These are phyloP conservation scores for Poeciliopsis paucimaculata DNA, from an alignment of 2,797 vertebrate species.

Conservation along the genomic window DNA sequence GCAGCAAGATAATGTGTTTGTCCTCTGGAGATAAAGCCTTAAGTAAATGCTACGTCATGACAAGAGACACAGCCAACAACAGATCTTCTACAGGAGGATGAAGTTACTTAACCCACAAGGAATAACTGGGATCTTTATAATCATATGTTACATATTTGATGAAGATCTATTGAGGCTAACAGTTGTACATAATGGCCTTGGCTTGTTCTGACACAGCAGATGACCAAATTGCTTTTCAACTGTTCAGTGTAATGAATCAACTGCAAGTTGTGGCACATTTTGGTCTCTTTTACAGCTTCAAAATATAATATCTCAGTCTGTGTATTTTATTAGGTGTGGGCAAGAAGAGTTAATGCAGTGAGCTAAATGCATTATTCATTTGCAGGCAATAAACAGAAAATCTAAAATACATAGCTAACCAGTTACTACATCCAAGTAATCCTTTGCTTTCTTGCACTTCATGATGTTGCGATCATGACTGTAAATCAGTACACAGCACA, in stretches of 20 bases:
- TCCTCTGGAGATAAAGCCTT: slow-evolving; percentile 44
- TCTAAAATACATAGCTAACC: not conserved
- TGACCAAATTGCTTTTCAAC: not conserved
- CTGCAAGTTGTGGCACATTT: slow-evolving; percentile 8
- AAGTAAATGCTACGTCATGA: not conserved
- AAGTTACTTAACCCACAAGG: not conserved
- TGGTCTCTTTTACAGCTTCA: not conserved
- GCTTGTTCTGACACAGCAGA: not conserved
- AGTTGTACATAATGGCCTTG: not conserved
- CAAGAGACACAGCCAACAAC: not conserved
- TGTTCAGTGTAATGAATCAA: slow-evolving; percentile 6
- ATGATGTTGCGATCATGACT: not conserved
- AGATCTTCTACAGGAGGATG: not conserved
- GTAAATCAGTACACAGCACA: too few relatives aligned
- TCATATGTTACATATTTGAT: not conserved
- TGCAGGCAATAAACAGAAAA: not conserved
- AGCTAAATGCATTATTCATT: not conserved
- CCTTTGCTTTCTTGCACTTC: not conserved
- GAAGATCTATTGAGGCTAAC: not conserved
- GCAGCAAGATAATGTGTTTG: slow-evolving; percentile 44
- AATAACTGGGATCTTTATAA: not conserved
- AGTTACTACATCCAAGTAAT: not conserved
- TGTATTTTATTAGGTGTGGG: not conserved
- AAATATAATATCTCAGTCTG: not conserved
- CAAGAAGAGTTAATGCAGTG: not conserved